Percentiles rank a stretch among this genome's conserved stretches.
These are phyloP conservation scores for Noturus placidus DNA, from an alignment of 2,113 vertebrate genomes.

Conservation along the genomic window DNA sequence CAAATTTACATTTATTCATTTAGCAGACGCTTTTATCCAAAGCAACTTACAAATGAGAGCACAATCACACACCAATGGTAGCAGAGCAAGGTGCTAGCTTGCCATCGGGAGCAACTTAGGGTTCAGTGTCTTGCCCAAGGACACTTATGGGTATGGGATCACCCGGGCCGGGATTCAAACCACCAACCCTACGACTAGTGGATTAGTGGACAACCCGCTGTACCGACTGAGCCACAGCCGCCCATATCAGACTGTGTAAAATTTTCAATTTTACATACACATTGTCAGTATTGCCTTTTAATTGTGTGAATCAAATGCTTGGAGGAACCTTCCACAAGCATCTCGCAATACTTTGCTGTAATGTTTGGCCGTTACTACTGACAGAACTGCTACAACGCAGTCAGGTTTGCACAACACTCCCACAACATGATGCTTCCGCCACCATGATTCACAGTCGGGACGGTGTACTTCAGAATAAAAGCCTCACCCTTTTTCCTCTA, in stretches of 20 bases:
- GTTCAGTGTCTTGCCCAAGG: no score
- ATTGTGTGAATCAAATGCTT: not conserved
- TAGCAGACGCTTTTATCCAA: no score
- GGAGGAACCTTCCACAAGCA: not conserved
- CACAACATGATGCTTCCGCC: not conserved
- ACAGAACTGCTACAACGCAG: not conserved
- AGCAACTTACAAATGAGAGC: no score
- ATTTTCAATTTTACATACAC: not conserved
- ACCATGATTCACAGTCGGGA: not conserved
- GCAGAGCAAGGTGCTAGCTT: no score
- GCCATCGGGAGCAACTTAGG: no score
- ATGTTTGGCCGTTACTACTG: not conserved
- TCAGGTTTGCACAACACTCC: not conserved
- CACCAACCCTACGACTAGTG: no score
- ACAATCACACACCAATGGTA: no score
- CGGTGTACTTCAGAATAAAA: not conserved
- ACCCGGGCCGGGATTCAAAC: no score
- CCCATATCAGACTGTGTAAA: not conserved
- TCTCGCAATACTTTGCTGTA: not conserved
- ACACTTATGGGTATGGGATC: no score
- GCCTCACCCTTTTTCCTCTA: not conserved
- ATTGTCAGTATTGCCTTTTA: not conserved
- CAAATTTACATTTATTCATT: no score
- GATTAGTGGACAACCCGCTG: no score
- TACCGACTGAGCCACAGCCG: no score